These are phyloP conservation scores for Drosophila koepferae DNA, from an alignment of 2,888 invertebrate genomes.

Conservation along the genomic window DNA sequence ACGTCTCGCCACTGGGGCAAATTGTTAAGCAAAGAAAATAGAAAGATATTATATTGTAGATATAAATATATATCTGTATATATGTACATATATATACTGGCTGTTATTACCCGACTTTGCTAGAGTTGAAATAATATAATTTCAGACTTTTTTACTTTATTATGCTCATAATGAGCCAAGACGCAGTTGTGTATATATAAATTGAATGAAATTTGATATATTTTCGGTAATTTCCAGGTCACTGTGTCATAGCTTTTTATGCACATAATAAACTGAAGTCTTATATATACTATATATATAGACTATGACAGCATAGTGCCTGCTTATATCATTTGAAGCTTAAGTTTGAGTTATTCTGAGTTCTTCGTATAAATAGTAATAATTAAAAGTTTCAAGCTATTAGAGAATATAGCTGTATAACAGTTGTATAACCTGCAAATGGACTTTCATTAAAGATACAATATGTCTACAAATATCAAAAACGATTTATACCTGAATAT, in stretches of 20 bases:
- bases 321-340: neutral
- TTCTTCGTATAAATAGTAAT: no score
- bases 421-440: no score
- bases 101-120: neutral
- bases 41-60: conserved; percentile 5
- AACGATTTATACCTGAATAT: no score
- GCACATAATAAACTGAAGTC: neutral
- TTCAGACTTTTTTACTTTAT: neutral
- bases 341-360: no score
- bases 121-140: neutral
- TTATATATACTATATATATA: neutral
- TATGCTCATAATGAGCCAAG: neutral
- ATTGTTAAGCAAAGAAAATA: conserved; percentile 56
- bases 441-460: no score
- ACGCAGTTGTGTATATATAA: neutral
- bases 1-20: conserved; percentile 55
- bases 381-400: no score
- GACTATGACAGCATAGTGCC: no score
- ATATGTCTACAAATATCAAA: no score
- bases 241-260: neutral
- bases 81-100: neutral
- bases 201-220: conserved; percentile 1
- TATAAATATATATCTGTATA: neutral
- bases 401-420: no score
- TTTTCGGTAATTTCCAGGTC: neutral